A percentile compares a stretch with the other conserved stretches of the same genome.
Conservation (phyloP, 2,797 vertebrate species). For the Pseudochirops corinnae region DNA sequence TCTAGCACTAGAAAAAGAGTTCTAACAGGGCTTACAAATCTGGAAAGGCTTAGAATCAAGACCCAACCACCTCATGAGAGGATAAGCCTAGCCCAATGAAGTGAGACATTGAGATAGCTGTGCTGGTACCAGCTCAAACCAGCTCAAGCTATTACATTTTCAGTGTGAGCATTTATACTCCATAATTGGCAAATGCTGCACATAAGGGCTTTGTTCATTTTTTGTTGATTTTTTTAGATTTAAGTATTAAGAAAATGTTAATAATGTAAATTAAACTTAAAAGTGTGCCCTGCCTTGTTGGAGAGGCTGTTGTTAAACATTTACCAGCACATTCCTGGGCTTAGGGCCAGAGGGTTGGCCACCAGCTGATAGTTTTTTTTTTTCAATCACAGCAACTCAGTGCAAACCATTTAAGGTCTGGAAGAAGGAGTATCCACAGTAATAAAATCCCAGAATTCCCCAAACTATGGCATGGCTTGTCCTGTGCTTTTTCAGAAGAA, state of each 20-base stretch:
- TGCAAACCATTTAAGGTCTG: not conserved
- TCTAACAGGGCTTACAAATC: not conserved
- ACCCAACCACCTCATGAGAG: not conserved
- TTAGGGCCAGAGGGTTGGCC: not conserved
- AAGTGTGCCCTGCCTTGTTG: not conserved
- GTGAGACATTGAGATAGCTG: not conserved
- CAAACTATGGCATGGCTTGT: conserved; percentile 22
- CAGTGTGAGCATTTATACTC: not conserved
- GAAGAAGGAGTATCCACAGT: not conserved
- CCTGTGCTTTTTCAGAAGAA: conserved; percentile 33
- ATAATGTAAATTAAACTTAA: not conserved
- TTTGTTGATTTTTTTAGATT: not conserved
- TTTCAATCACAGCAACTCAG: not conserved
- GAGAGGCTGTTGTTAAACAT: not conserved
- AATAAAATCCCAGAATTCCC: conserved; percentile 36
- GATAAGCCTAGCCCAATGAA: not conserved
- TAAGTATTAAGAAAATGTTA: not conserved
- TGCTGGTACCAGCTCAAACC: not conserved
- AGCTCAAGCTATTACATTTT: not conserved
- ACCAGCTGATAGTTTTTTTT: not conserved
- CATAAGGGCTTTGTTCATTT: not conserved
- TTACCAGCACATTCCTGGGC: not conserved
- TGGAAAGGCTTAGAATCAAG: not conserved
- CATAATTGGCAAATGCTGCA: not conserved
- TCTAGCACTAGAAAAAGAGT: not conserved